Percentiles rank a stretch among this genome's conserved stretches.
phyloP scores from a whole-genome alignment of 37 sponge, comb jelly and placozoan genomes.

The Halichondria panicea region DNA sequence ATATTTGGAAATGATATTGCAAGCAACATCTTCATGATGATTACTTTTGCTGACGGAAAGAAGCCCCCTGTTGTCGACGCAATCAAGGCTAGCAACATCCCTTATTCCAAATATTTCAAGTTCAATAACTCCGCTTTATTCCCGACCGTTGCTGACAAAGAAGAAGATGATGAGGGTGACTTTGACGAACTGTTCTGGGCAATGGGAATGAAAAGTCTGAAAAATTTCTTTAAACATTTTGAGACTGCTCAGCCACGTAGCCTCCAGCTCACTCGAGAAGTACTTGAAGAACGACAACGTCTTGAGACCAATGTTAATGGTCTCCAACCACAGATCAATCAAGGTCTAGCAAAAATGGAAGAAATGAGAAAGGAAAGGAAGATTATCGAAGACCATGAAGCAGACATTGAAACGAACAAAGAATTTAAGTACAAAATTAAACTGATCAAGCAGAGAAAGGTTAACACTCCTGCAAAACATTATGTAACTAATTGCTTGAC shows the following conservation, averaged over 20 bases:
- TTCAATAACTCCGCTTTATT: slow-evolving; percentile 80
- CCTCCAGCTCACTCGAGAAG: slow-evolving; percentile 56
- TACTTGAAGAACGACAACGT: slow-evolving; percentile 56
- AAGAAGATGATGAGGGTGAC: background rate
- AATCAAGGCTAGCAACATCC: slow-evolving; percentile 46
- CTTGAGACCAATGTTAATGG: slow-evolving; percentile 47
- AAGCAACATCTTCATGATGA: slow-evolving; percentile 70
- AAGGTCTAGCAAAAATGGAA: slow-evolving; percentile 48
- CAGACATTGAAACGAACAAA: slow-evolving; percentile 45
- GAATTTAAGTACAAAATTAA: slow-evolving; percentile 58
- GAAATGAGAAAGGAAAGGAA: slow-evolving; percentile 43
- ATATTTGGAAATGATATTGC: slow-evolving; percentile 62
- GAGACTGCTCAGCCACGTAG: slow-evolving; percentile 7
- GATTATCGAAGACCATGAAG: slow-evolving; percentile 35
- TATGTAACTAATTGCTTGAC: slow-evolving; percentile 73
- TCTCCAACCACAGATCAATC: slow-evolving; percentile 48
- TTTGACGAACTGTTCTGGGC: slow-evolving; percentile 73
- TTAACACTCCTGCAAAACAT: slow-evolving; percentile 35
- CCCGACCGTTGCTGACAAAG: too few relatives aligned
- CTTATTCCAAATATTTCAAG: slow-evolving; percentile 30
- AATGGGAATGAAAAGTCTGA: slow-evolving; percentile 62
- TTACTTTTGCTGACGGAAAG: slow-evolving; percentile 75
- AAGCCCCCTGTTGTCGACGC: slow-evolving; percentile 62
- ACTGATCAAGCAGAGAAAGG: slow-evolving; percentile 19
- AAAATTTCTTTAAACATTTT: slow-evolving; percentile 53